Percentiles rank a stretch among this genome's conserved stretches.
These are phyloP conservation scores for Falco naumanni DNA, from an alignment of 2,797 vertebrate species.

Conservation along the genomic window DNA sequence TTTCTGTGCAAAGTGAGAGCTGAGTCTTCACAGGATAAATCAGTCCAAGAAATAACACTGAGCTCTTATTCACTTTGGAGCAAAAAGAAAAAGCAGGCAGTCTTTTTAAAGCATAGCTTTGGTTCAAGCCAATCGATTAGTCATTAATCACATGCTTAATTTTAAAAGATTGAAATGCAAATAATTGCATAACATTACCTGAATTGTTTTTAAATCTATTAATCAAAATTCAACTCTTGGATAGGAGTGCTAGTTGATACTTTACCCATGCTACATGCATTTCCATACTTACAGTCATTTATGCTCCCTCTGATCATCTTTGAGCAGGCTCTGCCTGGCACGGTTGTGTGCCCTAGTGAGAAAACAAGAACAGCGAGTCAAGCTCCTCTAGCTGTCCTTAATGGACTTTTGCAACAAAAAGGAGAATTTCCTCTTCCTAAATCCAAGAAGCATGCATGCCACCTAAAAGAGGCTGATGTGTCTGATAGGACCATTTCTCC, in stretches of 20 bases:
- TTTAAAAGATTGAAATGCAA: constrained; percentile 1
- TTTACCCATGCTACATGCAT: background rate
- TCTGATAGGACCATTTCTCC: background rate
- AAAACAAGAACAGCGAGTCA: background rate
- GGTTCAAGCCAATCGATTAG: constrained; percentile 14
- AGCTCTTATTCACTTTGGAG: background rate
- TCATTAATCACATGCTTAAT: background rate
- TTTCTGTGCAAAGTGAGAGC: background rate
- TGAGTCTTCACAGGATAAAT: background rate
- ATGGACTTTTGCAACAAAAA: background rate
- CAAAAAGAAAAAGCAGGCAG: background rate
- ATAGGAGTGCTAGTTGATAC: background rate
- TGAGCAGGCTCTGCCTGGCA: background rate
- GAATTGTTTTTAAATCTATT: background rate
- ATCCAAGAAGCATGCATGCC: background rate
- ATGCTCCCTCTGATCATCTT: background rate
- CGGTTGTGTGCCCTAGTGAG: background rate
- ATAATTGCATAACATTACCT: background rate
- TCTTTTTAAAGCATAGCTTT: background rate
- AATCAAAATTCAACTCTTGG: background rate
- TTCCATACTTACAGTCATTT: background rate
- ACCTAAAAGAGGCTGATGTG: background rate
- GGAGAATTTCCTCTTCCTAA: background rate
- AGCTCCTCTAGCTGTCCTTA: background rate
- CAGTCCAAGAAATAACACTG: background rate